A percentile compares a stretch with the other conserved stretches of the same genome.
phyloP scores from a whole-genome alignment of 2,113 vertebrate genomes.

The Garra rufa region DNA sequence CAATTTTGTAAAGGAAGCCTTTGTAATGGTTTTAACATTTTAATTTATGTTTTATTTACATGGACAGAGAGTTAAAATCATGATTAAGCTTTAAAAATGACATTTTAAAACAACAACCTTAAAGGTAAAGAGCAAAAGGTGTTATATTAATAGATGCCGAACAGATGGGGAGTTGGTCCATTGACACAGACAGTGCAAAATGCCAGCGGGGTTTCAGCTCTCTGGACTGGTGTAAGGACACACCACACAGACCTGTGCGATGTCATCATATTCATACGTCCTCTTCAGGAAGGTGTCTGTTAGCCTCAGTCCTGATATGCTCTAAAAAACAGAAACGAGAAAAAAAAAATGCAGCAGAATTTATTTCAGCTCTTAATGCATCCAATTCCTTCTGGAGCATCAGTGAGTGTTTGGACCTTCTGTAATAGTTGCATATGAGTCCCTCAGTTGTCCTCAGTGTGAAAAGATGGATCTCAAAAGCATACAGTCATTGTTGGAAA shows the following conservation, averaged over 20 bases:
- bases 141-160: conserved; percentile 14
- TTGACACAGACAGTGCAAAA: conserved; percentile 55
- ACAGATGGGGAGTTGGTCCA: conserved; percentile 71
- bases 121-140: conserved; percentile 45
- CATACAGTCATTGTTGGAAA: too few relatives aligned
- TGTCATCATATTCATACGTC: conserved; percentile 97
- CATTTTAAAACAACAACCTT: conserved; percentile 47
- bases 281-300: conserved; percentile 97
- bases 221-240: conserved; percentile 83
- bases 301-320: conserved; percentile 92
- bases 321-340: conserved; percentile 73
- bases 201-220: conserved; percentile 70
- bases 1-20: not conserved
- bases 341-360: not conserved
- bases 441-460: too few relatives aligned
- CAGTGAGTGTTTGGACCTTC: too few relatives aligned
- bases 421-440: too few relatives aligned
- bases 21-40: not conserved
- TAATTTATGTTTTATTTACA: conserved; percentile 72
- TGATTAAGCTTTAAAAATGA: conserved; percentile 33
- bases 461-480: too few relatives aligned
- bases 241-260: conserved; percentile 96
- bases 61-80: conserved; percentile 69
- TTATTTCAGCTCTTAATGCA: not conserved
- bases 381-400: too few relatives aligned